phyloP scores from a whole-genome alignment of 2,888 invertebrate genomes.

The Idaea straminata region DNA sequence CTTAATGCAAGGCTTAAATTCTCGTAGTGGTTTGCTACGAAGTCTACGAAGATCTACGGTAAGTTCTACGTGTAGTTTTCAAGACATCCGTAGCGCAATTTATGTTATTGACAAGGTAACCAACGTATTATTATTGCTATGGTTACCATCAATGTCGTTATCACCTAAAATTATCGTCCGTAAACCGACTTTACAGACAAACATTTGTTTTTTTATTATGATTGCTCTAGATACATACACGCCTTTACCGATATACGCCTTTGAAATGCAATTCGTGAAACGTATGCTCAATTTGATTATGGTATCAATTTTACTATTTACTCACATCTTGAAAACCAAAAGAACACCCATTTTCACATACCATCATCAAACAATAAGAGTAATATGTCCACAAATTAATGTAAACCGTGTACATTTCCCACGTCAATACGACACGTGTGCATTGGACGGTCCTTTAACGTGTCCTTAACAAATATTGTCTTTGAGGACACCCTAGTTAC shows the following conservation, averaged over 20 bases:
- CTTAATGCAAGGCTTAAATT: too few relatives aligned
- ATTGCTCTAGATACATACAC: too few relatives aligned
- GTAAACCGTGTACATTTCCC: slow-evolving; percentile 61
- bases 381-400: slow-evolving; percentile 62
- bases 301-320: background rate
- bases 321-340: slow-evolving; percentile 11
- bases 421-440: slow-evolving; percentile 66
- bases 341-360: slow-evolving; percentile 13
- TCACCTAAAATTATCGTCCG: too few relatives aligned
- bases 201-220: too few relatives aligned
- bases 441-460: slow-evolving; percentile 34
- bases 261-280: too few relatives aligned
- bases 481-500: slow-evolving; percentile 72
- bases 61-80: background rate
- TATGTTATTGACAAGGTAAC: too few relatives aligned
- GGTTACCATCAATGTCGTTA: too few relatives aligned
- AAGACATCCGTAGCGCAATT: background rate
- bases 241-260: too few relatives aligned
- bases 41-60: slow-evolving; percentile 1
- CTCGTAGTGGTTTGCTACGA: background rate
- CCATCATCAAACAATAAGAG: slow-evolving; percentile 14
- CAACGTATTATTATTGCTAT: too few relatives aligned
- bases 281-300: too few relatives aligned
- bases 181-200: too few relatives aligned
- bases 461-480: slow-evolving; percentile 77